phyloP scores from a whole-genome alignment of 2,888 invertebrate genomes.

The Drosophila peninsularis region DNA sequence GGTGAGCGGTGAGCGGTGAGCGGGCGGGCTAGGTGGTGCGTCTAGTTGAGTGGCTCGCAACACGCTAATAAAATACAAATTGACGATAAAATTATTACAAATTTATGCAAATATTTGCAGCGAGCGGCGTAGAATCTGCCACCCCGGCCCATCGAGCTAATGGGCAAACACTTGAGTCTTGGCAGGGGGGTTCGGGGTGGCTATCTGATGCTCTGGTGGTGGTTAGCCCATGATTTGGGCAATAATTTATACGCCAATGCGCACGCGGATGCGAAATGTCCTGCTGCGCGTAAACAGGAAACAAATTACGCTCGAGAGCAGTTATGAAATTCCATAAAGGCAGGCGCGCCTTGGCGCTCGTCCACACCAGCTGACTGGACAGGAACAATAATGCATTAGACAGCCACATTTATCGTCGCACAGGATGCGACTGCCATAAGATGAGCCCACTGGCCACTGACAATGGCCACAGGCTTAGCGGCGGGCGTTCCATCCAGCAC shows the following conservation, averaged over 20 bases:
- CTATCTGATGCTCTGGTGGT: conserved; percentile 38
- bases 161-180: conserved; percentile 73
- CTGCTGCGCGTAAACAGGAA: conserved; percentile 82
- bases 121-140: conserved; percentile 30
- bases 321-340: conserved; percentile 77
- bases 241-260: conserved; percentile 80
- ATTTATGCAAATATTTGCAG: conserved; percentile 83
- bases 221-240: conserved; percentile 64
- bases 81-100: conserved; percentile 83
- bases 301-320: conserved; percentile 82
- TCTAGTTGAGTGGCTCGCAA: conserved; percentile 64
- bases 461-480: conserved; percentile 50
- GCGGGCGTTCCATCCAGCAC: conserved; percentile 61
- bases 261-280: conserved; percentile 72
- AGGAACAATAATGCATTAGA: conserved; percentile 75
- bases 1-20: conserved; percentile 17
- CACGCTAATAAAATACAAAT: conserved; percentile 83
- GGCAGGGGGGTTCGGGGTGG: conserved; percentile 13
- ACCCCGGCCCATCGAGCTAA: conserved; percentile 69
- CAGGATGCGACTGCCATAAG: conserved; percentile 44
- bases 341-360: conserved; percentile 35
- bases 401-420: conserved; percentile 54
- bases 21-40: conserved; percentile 27
- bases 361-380: conserved; percentile 63
- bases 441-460: conserved; percentile 40